Conservation (phyloP, 92 coral and sea anemone species). For the Chrysogorgia sp. region DNA sequence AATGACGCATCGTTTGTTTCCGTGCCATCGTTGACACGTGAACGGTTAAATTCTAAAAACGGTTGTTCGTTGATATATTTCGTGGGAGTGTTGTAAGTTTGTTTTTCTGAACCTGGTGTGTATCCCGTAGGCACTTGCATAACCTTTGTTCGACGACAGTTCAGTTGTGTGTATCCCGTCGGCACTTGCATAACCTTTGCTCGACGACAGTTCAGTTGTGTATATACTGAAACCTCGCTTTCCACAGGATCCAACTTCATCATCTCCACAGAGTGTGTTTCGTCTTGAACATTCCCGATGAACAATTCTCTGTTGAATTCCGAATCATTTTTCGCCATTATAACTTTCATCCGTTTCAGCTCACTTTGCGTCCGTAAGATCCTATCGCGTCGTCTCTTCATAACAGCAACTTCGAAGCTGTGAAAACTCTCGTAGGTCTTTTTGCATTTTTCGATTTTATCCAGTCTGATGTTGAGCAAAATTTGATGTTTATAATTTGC, state of each 20-base stretch:
- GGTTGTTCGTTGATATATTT: neutral
- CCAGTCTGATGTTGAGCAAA: constrained; percentile 74
- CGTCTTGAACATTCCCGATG: neutral
- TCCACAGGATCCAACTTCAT: neutral
- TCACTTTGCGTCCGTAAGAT: constrained; percentile 72
- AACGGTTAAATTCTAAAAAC: too few species aligned
- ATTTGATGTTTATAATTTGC: constrained; percentile 88
- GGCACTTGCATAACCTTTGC: too few species aligned
- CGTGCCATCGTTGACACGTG: too few species aligned
- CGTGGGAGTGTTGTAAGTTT: neutral
- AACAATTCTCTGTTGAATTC: neutral
- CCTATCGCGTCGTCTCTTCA: constrained; percentile 61
- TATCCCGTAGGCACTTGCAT: too few species aligned
- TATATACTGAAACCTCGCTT: neutral
- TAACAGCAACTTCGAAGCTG: constrained; percentile 71
- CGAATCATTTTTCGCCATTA: neutral
- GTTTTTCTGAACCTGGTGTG: neutral
- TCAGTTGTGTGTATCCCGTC: too few species aligned
- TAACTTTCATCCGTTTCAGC: constrained; percentile 49
- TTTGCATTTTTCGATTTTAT: constrained; percentile 74
- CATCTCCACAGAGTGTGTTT: neutral
- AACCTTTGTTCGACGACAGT: too few species aligned
- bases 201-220: too few species aligned
- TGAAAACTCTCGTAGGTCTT: constrained; percentile 75
- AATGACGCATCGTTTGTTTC: too few species aligned